Conservation (phyloP, 1,140 invertebrate genomes). For the Callitettix versicolor region DNA sequence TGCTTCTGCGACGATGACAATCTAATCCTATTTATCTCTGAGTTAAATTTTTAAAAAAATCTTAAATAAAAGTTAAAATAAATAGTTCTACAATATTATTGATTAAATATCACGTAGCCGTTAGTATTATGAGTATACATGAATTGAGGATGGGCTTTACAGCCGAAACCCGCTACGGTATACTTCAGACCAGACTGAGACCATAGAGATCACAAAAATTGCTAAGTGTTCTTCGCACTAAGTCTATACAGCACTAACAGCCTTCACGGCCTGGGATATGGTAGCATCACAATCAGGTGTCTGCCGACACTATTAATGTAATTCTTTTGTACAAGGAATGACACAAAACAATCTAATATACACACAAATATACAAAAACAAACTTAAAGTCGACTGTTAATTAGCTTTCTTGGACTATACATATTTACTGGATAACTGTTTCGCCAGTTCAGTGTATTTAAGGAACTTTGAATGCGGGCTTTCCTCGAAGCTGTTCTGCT, state of each 20-base stretch:
- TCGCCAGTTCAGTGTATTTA: slow-evolving; percentile 92
- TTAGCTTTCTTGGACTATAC: slow-evolving; percentile 43
- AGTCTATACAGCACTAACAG: no score
- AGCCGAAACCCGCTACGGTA: not conserved
- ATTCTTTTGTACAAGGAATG: slow-evolving; percentile 24
- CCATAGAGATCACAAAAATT: slow-evolving; percentile 7
- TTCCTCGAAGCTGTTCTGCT: slow-evolving; percentile 64
- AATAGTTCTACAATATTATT: slow-evolving; percentile 10
- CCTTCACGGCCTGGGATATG: not conserved
- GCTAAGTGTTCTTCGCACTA: no score
- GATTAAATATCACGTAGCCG: slow-evolving; percentile 15
- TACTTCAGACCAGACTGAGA: slow-evolving; percentile 8
- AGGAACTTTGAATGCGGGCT: slow-evolving; percentile 93
- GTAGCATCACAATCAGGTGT: not conserved
- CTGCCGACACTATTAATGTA: not conserved
- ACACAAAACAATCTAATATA: slow-evolving; percentile 17
- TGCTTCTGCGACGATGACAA: no score
- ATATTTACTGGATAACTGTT: slow-evolving; percentile 92
- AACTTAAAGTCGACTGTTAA: slow-evolving; percentile 1
- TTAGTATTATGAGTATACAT: slow-evolving; percentile 9
- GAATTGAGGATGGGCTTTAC: not conserved
- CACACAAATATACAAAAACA: slow-evolving; percentile 6
- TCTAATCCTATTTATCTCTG: slow-evolving; percentile 1
- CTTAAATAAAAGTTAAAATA: slow-evolving; percentile 13
- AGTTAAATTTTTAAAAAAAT: slow-evolving; percentile 7